Evolutionary conservation across 1,140 invertebrate genomes (phyloP).

Genomic region (Drosophila lini): DNA sequence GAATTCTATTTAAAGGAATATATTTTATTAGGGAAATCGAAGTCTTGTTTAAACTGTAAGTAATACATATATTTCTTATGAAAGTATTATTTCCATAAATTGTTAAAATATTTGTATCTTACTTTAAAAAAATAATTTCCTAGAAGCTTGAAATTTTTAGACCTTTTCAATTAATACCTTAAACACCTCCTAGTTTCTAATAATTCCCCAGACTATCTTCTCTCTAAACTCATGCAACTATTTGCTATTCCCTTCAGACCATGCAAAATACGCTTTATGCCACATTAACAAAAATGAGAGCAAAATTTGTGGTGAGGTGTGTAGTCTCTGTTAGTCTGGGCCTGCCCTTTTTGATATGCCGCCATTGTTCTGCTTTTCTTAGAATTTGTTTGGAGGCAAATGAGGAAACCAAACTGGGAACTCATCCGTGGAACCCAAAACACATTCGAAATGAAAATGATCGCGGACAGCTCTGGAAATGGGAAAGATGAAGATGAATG

Average conservation of each 20-base stretch:
- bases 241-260: slow-evolving; percentile 19
- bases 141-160: not conserved
- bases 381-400: slow-evolving; percentile 60
- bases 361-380: slow-evolving; percentile 60
- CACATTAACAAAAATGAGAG: slow-evolving; percentile 65
- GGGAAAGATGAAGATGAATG: slow-evolving; percentile 73
- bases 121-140: not conserved
- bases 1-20: not conserved
- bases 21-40: not conserved
- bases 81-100: not conserved
- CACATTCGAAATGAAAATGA: slow-evolving; percentile 63
- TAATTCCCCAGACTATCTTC: slow-evolving; percentile 20
- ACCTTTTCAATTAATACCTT: not conserved
- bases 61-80: not conserved
- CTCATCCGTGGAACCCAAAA: slow-evolving; percentile 35
- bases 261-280: slow-evolving; percentile 66
- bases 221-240: slow-evolving; percentile 22
- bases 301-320: slow-evolving; percentile 34
- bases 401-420: slow-evolving; percentile 45
- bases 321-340: not conserved
- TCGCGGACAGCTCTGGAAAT: slow-evolving; percentile 39
- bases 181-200: slow-evolving; percentile 9
- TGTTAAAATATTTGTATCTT: not conserved
- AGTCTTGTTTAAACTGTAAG: not conserved
- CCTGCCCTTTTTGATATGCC: slow-evolving; percentile 59